Evolutionary conservation across 1,140 invertebrate genomes (phyloP), one percentile per base, ranked within the genome.

Genomic region (Pogonognathellus flavescens): DNA sequence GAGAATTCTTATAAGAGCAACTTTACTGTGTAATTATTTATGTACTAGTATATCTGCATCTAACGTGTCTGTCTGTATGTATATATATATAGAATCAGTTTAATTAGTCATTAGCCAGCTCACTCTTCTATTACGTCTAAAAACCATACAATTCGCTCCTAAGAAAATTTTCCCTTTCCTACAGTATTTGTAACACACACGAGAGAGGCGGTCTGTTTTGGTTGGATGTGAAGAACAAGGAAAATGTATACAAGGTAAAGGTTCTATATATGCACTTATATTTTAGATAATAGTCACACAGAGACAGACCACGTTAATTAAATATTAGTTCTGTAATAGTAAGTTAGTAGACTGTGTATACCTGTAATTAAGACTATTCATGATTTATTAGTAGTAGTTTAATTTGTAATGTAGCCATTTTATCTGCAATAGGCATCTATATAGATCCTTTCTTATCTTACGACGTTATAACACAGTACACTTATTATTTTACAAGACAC

Each of bases 301-400:
- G 70, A 76, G 70, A 76, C 70, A 76, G 70, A 76, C 31, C 31
- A 72, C 7, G 66, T 72, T 76, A 76, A 76, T 76, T 76, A 76
- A 76, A 76, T 76, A 16, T 49, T 72, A 72, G 66, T 22, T 11
- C 18, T 41, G n/a, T 50, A 76, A 49, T 66, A 25, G 62, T 66
- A 25, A 25, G 22, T 55, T 66, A 66, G 62, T 31, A 66, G 62
- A 76, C 41, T 49, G n/a, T 76, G 70, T 49, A 31, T 76, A 57
- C 53, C 70, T 76, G 31, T 76, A 76, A 76, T 76, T 76, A 76
- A 76, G 14, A 25, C 31, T 76, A 76, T 76, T 76, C 41, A 76
- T 76, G 70, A 76, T 76, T 76, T 76, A 76, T 49, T 31, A 76
- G 70, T 49, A 50, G 70, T 25, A 66, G 62, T 76, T 41, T 76